Conservation (phyloP, 2,797 vertebrate genomes). For the Salarias fasciatus region DNA sequence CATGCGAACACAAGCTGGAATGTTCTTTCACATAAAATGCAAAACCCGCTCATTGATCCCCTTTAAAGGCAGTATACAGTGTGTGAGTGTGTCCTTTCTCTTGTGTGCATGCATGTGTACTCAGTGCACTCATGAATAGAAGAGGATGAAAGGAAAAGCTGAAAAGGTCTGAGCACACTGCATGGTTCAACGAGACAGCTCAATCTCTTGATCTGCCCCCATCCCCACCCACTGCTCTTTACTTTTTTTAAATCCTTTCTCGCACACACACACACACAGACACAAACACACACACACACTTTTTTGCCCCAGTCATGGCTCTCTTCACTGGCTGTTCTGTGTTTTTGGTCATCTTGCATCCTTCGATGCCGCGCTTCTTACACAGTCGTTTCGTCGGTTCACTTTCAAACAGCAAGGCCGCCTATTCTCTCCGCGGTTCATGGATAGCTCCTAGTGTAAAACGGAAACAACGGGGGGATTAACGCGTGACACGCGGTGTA, state of each 20-base stretch:
- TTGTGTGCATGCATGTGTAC: slow-evolving; percentile 54
- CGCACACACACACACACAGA: slow-evolving; percentile 9
- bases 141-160: slow-evolving; percentile 74
- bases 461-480: slow-evolving; percentile 2
- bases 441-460: background rate
- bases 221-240: slow-evolving; percentile 32
- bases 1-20: slow-evolving; percentile 37
- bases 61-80: slow-evolving; percentile 59
- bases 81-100: slow-evolving; percentile 61
- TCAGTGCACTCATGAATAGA: slow-evolving; percentile 63
- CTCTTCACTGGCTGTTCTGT: background rate
- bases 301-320: slow-evolving; percentile 7
- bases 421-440: background rate
- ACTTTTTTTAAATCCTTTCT: slow-evolving; percentile 48
- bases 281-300: slow-evolving; percentile 11
- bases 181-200: slow-evolving; percentile 68
- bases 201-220: slow-evolving; percentile 70
- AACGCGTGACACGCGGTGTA: slow-evolving; percentile 2
- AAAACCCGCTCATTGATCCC: slow-evolving; percentile 62
- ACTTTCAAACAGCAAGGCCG: slow-evolving; percentile 1
- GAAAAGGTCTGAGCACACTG: slow-evolving; percentile 69
- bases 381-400: background rate
- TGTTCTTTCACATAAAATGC: slow-evolving; percentile 58
- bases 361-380: slow-evolving; percentile 10
- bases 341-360: background rate